Evolutionary conservation across 2,888 invertebrate species (phyloP), one percentile per base, ranked within the genome.

Genomic region (Lottia scabra): DNA sequence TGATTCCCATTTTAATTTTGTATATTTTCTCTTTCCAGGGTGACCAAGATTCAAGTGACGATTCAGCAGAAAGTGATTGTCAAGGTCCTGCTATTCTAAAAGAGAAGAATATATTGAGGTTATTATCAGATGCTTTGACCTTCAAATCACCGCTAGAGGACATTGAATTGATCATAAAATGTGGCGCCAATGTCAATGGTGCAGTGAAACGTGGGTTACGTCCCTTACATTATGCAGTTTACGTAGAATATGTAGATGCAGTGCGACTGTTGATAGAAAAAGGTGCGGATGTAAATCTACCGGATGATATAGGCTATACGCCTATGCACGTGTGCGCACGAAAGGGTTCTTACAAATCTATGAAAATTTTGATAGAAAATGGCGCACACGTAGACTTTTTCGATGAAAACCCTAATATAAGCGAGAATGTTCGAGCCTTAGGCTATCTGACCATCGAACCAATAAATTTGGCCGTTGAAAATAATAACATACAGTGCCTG

Each of bases 201-300:
- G 93, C 94, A 30, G 95, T 96, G 44, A 94, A 94, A 63, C 95
- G 95, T 88, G 97, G 97, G 1, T 92, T 97, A 65, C 92, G 94
- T 73, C 96, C 97, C 0, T 91, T 97, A 46, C 97, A 97, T 90
- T 97, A 97, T 90, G 97, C 97, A 0, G 95, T 96, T 78, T 96
- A 96, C 94, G 95, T 95, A 87, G 92, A 95, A 43, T 91, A 92
- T 83, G 81, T 87, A 2, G 95, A 95, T 81, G 96, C 96, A 0
- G 94, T 95, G 0, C 92, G 94, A 70, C 91, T 96, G 69, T 91
- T 97, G 67, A 91, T 97, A 63, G 95, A 95, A 0, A 91, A 95
- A 46, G 90, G 90, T 23, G 84, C 87, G 5, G 80, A 88, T 80
- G 96, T 90, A 1, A 85, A 88, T 74, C 78, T 77, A n/a, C 92